Percentiles rank a stretch among this genome's conserved stretches.
These are phyloP conservation scores for Blastobasis adustella DNA, from an alignment of 2,888 invertebrate genomes.

Conservation along the genomic window DNA sequence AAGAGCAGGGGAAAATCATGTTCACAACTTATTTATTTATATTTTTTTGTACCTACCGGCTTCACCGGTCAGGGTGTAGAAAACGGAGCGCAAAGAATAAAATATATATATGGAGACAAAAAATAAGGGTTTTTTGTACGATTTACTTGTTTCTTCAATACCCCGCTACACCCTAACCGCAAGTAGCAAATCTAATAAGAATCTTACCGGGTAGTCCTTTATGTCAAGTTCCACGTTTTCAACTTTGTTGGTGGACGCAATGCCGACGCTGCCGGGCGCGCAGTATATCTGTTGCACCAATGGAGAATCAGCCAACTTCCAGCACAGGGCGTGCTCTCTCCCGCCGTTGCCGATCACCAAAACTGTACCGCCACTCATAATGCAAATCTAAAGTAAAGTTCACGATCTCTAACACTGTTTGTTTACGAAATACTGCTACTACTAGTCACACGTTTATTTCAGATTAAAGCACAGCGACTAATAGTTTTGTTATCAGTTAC, in stretches of 20 bases:
- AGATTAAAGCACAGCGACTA: neutral
- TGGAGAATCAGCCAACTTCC: conserved; percentile 91
- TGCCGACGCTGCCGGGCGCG: conserved; percentile 93
- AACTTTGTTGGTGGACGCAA: conserved; percentile 81
- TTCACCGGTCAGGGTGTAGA: too few relatives aligned
- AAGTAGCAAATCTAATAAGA: conserved; percentile 11
- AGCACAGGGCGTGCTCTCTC: conserved; percentile 95
- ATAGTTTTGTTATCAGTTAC: too few relatives aligned
- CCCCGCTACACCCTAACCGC: neutral
- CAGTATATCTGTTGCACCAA: conserved; percentile 83
- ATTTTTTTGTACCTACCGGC: too few relatives aligned
- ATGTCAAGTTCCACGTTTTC: conserved; percentile 77
- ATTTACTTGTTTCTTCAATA: too few relatives aligned
- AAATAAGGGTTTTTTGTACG: too few relatives aligned
- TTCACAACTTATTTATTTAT: too few relatives aligned
- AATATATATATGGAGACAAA: too few relatives aligned
- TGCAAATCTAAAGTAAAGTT: conserved; percentile 12
- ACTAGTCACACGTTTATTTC: too few relatives aligned
- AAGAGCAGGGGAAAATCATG: too few relatives aligned
- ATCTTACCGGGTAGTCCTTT: conserved; percentile 81
- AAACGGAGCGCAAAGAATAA: too few relatives aligned
- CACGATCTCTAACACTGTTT: neutral
- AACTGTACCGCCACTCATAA: conserved; percentile 71
- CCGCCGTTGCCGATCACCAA: conserved; percentile 94
- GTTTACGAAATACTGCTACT: neutral